A percentile compares a stretch with the other conserved stretches of the same genome.
phyloP scores from a whole-genome alignment of 1,140 invertebrate species.

The Laupala kohalensis region DNA sequence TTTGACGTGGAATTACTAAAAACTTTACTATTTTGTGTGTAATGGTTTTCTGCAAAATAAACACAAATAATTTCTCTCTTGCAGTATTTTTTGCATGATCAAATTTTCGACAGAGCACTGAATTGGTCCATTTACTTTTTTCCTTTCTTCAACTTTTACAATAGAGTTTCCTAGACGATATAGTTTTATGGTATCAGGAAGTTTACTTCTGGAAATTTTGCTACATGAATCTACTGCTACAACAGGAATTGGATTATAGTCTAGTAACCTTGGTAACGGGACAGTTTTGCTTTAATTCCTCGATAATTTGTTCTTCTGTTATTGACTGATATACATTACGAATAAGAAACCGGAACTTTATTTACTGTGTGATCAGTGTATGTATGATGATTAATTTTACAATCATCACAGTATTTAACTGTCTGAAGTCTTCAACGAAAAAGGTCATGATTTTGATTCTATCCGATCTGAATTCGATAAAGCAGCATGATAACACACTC shows the following conservation, averaged over 20 bases:
- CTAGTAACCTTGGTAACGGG: background rate
- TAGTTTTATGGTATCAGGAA: background rate
- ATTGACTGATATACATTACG: background rate
- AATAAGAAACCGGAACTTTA: background rate
- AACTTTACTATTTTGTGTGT: no score
- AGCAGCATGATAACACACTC: no score
- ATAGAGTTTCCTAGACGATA: background rate
- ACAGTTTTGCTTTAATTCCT: background rate
- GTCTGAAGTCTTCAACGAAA: no score
- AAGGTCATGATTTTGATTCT: no score
- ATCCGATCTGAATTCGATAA: no score
- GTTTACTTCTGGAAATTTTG: background rate
- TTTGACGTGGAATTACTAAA: no score
- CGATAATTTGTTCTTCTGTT: background rate
- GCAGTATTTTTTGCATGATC: no score
- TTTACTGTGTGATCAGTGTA: no score
- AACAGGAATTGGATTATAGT: background rate
- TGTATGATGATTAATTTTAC: no score
- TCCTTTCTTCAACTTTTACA: background rate
- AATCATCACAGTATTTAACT: no score
- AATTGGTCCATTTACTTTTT: background rate
- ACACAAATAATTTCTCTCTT: no score
- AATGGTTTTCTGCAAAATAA: no score
- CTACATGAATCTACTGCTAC: background rate
- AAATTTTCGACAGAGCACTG: background rate